A percentile compares a stretch with the other conserved stretches of the same genome.
Evolutionary conservation across 2,113 vertebrate species (phyloP).

Genomic region (Myotis davidii): DNA sequence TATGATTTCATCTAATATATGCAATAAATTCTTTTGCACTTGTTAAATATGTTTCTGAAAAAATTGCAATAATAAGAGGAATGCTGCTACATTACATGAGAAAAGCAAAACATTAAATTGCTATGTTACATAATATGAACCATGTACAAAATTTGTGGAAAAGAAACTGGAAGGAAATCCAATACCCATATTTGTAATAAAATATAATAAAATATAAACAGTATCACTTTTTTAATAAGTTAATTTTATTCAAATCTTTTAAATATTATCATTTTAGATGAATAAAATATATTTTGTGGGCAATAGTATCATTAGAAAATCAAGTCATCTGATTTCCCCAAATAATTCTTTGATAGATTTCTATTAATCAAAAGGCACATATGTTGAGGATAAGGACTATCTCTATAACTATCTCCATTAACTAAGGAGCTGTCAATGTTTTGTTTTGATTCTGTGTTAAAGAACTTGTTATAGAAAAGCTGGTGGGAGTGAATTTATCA

Average conservation of each 20-base stretch:
- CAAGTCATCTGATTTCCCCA: neutral
- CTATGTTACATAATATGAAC: neutral
- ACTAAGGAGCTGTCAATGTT: neutral
- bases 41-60: constrained; percentile 37
- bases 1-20: neutral
- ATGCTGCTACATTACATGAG: neutral
- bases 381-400: neutral
- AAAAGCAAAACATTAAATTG: constrained; percentile 40
- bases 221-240: neutral
- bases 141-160: constrained; percentile 10
- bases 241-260: neutral
- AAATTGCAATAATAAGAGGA: neutral
- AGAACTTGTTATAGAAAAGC: neutral
- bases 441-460: neutral
- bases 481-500: neutral
- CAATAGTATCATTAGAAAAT: constrained; percentile 28
- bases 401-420: neutral
- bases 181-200: neutral
- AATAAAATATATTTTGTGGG: constrained; percentile 21
- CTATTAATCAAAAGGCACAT: neutral
- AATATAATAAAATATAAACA: neutral
- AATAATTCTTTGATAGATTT: neutral
- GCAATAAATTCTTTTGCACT: neutral
- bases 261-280: neutral
- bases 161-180: neutral